Evolutionary conservation across 2,888 invertebrate species (phyloP).

Genomic region (Patella ulyssiponensis): DNA sequence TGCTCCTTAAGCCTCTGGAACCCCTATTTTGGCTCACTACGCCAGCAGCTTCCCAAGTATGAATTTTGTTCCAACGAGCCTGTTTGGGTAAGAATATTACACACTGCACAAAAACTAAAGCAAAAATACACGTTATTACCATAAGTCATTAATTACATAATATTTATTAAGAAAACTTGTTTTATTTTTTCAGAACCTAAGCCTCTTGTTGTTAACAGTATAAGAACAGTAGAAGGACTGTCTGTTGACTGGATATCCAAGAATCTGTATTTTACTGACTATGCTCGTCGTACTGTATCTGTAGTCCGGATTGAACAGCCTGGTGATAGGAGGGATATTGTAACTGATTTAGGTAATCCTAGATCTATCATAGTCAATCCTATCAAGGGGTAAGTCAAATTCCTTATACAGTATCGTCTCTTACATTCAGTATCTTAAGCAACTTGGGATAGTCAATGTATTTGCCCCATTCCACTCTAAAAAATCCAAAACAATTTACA

Average conservation of each 20-base stretch:
- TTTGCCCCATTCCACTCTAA: too few relatives aligned
- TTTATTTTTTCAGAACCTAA: conserved; percentile 73
- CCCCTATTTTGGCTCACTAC: too few relatives aligned
- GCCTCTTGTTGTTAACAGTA: conserved; percentile 74
- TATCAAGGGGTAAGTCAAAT: conserved; percentile 81
- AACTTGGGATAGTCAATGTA: too few relatives aligned
- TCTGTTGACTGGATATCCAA: conserved; percentile 99
- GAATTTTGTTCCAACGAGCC: too few relatives aligned
- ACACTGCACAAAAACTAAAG: too few relatives aligned
- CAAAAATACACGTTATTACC: too few relatives aligned
- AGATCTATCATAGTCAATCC: conserved; percentile 97
- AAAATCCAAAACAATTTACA: too few relatives aligned
- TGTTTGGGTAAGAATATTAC: too few relatives aligned
- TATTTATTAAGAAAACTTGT: not conserved
- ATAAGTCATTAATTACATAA: too few relatives aligned
- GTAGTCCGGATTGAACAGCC: conserved; percentile 91
- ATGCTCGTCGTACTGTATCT: conserved; percentile 88
- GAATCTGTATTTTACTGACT: conserved; percentile 95
- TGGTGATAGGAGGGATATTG: conserved; percentile 84
- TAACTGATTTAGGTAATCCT: conserved; percentile 91
- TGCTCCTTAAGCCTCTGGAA: too few relatives aligned
- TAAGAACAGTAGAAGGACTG: conserved; percentile 73
- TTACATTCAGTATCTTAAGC: too few relatives aligned
- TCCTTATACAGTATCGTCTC: not conserved
- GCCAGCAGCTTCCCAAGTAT: too few relatives aligned